Conservation (phyloP, 2,113 vertebrate species). For the Oreochromis niloticus region DNA sequence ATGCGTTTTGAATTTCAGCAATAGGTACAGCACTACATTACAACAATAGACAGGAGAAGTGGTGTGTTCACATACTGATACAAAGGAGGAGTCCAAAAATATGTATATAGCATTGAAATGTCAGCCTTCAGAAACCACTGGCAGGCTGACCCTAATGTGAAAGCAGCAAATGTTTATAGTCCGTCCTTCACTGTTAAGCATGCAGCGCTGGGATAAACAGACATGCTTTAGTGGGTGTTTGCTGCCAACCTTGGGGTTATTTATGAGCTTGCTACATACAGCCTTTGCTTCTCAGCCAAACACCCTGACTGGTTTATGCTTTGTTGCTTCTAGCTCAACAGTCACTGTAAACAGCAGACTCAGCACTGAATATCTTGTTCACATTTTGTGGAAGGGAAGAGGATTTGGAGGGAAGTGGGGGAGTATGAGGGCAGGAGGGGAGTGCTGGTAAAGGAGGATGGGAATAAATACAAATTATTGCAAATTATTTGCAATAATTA, state of each 20-base stretch:
- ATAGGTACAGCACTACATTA: not conserved
- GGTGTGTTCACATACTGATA: not conserved
- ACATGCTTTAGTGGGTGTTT: slow-evolving; percentile 17
- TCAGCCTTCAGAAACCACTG: not conserved
- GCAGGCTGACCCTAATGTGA: not conserved
- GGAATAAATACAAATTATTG: not conserved
- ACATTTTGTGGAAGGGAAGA: not conserved
- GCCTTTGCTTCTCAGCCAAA: slow-evolving; percentile 18
- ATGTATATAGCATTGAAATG: not conserved
- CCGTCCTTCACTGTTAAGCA: not conserved
- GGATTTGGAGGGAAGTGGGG: not conserved
- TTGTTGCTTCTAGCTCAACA: not conserved
- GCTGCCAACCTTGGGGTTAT: slow-evolving; percentile 7
- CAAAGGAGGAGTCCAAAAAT: not conserved
- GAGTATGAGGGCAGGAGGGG: not conserved
- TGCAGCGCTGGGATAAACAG: slow-evolving; percentile 1
- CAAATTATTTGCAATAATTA: not conserved
- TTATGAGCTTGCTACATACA: not conserved
- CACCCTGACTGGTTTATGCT: not conserved
- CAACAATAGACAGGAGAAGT: not conserved
- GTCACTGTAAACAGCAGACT: not conserved
- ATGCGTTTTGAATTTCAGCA: not conserved
- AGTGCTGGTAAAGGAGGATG: not conserved
- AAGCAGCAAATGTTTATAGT: not conserved
- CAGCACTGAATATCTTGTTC: not conserved